Percentiles rank a stretch among this genome's conserved stretches.
Evolutionary conservation across 2,113 vertebrate genomes (phyloP).

Genomic region (Ictidomys tridecemlineatus): DNA sequence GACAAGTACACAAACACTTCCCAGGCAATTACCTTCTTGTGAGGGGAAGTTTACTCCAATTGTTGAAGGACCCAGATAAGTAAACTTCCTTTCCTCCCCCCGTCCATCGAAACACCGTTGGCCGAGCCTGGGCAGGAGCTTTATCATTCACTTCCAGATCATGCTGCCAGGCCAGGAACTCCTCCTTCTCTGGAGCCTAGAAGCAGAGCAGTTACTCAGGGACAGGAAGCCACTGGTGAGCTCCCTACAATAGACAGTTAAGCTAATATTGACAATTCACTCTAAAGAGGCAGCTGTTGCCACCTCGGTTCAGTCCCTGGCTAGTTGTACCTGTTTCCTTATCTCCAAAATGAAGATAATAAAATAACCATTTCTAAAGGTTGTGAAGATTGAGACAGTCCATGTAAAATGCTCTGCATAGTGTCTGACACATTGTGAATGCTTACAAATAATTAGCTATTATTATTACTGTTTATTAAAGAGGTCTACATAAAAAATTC

Average conservation of each 20-base stretch:
- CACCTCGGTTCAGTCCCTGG: neutral
- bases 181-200: conserved; percentile 93
- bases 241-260: neutral
- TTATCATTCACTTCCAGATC: conserved; percentile 94
- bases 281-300: neutral
- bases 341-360: neutral
- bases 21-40: conserved; percentile 92
- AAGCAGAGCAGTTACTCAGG: conserved; percentile 53
- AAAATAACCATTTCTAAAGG: neutral
- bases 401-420: neutral
- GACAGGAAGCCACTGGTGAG: neutral
- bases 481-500: neutral
- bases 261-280: neutral
- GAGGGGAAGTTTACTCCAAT: conserved; percentile 98
- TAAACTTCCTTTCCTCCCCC: conserved; percentile 96
- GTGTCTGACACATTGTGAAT: neutral
- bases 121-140: conserved; percentile 90
- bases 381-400: neutral
- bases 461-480: neutral
- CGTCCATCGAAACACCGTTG: conserved; percentile 96
- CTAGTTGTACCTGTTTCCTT: neutral
- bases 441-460: neutral
- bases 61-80: conserved; percentile 98
- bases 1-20: neutral
- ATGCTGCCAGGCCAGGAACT: conserved; percentile 97